Evolutionary conservation across 2,797 vertebrate genomes (phyloP), one percentile per base, ranked within the genome.

Genomic region (Rachycentron canadum): DNA sequence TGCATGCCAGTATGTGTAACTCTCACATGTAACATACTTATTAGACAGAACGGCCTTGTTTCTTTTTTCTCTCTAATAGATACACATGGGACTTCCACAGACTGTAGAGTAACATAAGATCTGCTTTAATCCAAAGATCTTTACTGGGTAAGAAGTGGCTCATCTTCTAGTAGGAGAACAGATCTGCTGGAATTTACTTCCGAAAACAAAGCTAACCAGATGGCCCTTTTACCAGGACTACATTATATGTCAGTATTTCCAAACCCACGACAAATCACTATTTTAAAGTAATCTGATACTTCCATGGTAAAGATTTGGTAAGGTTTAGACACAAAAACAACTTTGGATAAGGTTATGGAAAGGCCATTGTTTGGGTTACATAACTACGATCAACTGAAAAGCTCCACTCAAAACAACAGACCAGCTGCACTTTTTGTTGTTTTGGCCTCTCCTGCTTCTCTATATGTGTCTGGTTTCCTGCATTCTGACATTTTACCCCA

Each of bases 401-500:
- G 28, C 3, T 7, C 19, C n/a, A 30, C 3, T 16, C 26, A 43
- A n/a, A 68, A 65, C 47, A 83, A 41, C 41, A 55, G 4, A 53
- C 23, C 14, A 52, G 64, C 36, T 25, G 38, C 17, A 32, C 4
- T 62, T 49, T 11, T 10, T 55, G 10, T 26, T 28, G 40, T 55
- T 50, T 63, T 68, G 23, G 34, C 13, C 13, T 57, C 40, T 63
- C 70, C 53, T 76, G 16, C 69, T 38, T 60, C 43, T 69, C 26
- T 58, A 40, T 60, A 21, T 36, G 26, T 66, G 61, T 76, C 57
- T 57, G 25, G 34, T 59, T 66, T 79, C 66, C 43, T 69, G 36
- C 64, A 68, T 82, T 70, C 65, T 47, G 32, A 80, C 74, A 67
- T 66, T 63, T 76, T 28, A 76, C 57, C 81, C 87, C 5, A 52